Conservation (phyloP, 2,888 invertebrate species). For the Drymonia ruficornis region DNA sequence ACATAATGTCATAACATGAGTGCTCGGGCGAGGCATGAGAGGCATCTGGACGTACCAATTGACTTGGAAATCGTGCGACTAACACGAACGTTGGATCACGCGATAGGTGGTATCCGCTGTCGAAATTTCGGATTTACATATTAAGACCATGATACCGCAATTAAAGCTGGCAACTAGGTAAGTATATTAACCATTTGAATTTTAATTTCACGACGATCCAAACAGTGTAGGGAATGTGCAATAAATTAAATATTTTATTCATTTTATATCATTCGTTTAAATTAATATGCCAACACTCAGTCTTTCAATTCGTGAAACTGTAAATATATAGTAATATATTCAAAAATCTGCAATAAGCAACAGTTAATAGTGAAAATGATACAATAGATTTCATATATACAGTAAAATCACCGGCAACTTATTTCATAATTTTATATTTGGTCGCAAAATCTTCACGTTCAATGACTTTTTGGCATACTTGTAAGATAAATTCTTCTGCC, state of each 20-base stretch:
- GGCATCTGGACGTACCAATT: too few relatives aligned
- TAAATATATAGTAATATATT: conserved; percentile 59
- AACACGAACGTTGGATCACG: neutral
- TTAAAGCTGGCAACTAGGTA: neutral
- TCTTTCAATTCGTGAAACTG: conserved; percentile 72
- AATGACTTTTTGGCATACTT: neutral
- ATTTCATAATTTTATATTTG: conserved; percentile 19
- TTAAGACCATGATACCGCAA: neutral
- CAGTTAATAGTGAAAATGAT: conserved; percentile 52
- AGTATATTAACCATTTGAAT: conserved; percentile 5
- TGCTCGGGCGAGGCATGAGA: too few relatives aligned
- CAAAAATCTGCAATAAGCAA: conserved; percentile 62
- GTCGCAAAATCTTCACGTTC: conserved; percentile 21
- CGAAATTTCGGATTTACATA: neutral
- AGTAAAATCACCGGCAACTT: conserved; percentile 41
- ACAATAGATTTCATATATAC: conserved; percentile 55
- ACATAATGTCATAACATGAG: too few relatives aligned
- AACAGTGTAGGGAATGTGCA: conserved; percentile 58
- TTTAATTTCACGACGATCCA: conserved; percentile 12
- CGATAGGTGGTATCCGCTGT: neutral
- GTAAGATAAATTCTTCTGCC: too few relatives aligned
- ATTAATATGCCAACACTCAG: conserved; percentile 73
- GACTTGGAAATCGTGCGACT: neutral
- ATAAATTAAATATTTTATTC: conserved; percentile 36
- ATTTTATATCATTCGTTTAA: conserved; percentile 43